Conservation (phyloP, 1,140 invertebrate species). For the Danaus plexippus region DNA sequence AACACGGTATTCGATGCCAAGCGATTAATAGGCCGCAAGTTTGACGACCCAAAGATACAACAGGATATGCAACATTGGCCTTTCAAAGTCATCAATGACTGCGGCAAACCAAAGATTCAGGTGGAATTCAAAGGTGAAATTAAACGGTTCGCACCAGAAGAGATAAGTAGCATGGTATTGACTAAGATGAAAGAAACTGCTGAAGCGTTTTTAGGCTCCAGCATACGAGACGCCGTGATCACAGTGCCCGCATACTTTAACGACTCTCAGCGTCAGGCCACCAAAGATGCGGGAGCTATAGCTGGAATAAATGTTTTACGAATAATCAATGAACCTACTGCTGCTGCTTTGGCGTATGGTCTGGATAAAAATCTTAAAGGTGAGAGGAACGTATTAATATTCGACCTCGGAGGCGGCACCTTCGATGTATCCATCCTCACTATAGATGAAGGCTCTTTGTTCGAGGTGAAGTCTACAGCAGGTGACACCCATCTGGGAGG, state of each 20-base stretch:
- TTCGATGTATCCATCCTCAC: conserved; percentile 89
- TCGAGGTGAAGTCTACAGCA: conserved; percentile 84
- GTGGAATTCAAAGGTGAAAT: conserved; percentile 78
- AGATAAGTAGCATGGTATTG: conserved; percentile 78
- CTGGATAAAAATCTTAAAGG: conserved; percentile 80
- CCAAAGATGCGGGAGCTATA: conserved; percentile 81
- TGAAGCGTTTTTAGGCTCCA: conserved; percentile 80
- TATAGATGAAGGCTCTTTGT: conserved; percentile 87
- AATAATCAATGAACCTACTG: conserved; percentile 83
- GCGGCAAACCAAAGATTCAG: conserved; percentile 76
- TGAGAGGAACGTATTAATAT: conserved; percentile 78
- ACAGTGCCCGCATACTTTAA: conserved; percentile 54
- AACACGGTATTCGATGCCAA: conserved; percentile 83
- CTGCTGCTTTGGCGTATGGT: conserved; percentile 83
- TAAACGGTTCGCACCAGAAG: conserved; percentile 81
- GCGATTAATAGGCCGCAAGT: conserved; percentile 77
- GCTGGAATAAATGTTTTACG: conserved; percentile 79
- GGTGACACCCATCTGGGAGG: conserved; percentile 83
- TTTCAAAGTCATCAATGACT: conserved; percentile 76
- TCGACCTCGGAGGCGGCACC: conserved; percentile 77
- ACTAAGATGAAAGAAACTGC: conserved; percentile 76
- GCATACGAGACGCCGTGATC: conserved; percentile 76
- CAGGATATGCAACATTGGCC: conserved; percentile 79
- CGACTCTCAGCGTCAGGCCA: conserved; percentile 72
- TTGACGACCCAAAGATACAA: conserved; percentile 79